A percentile compares a stretch with the other conserved stretches of the same genome.
Conservation (phyloP, 2,888 invertebrate genomes). For the Tetheella fluctuosa region DNA sequence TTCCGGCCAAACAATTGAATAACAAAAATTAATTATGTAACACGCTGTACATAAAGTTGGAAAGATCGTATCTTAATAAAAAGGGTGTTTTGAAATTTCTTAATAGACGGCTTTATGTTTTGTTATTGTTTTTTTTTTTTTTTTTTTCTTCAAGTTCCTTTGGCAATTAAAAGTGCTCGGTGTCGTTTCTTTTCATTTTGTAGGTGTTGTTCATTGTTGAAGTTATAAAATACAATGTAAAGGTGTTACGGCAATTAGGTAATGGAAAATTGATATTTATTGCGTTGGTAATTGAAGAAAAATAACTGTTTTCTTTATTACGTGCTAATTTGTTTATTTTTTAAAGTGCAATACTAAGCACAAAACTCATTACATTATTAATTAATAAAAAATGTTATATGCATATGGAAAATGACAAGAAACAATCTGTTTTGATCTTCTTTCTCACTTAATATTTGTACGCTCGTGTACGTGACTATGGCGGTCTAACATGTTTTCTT, state of each 20-base stretch:
- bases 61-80: constrained; percentile 74
- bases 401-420: too few species aligned
- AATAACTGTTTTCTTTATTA: too few species aligned
- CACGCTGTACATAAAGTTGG: constrained; percentile 39
- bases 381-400: too few species aligned
- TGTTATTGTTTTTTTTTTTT: constrained; percentile 52
- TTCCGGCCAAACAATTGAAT: not conserved
- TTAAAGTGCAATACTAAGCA: too few species aligned
- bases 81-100: constrained; percentile 72
- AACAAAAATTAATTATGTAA: not conserved
- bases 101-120: constrained; percentile 62
- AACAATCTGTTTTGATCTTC: too few species aligned
- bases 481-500: too few species aligned
- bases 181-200: constrained; percentile 28
- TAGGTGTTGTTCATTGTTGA: constrained; percentile 17
- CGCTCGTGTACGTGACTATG: too few species aligned
- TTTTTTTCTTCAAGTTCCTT: constrained; percentile 43
- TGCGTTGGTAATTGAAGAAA: too few species aligned
- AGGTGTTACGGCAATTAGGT: not conserved
- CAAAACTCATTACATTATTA: too few species aligned
- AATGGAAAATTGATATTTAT: not conserved
- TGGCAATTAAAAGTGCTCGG: constrained; percentile 63
- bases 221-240: not conserved
- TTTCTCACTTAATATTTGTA: too few species aligned
- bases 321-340: too few species aligned